These are phyloP conservation scores for Urocolius indicus DNA, from an alignment of 2,113 vertebrate genomes.

Conservation along the genomic window DNA sequence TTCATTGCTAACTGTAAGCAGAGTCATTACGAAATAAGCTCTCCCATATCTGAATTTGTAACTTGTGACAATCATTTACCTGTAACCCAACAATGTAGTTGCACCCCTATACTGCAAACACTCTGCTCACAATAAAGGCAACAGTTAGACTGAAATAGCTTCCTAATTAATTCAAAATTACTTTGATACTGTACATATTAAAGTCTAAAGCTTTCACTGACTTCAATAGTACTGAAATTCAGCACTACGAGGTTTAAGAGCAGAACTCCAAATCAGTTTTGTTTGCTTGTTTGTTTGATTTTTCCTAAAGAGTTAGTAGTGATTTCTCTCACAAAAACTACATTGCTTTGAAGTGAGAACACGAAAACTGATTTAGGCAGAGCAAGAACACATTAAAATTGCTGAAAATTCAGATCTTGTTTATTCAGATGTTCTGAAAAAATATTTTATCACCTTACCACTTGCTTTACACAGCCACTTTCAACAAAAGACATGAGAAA, in stretches of 20 bases:
- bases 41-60: not conserved
- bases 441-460: not conserved
- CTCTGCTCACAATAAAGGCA: not conserved
- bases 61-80: not conserved
- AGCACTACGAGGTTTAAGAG: not conserved
- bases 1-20: not conserved
- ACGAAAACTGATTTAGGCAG: not conserved
- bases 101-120: not conserved
- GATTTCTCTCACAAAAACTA: slow-evolving; percentile 13
- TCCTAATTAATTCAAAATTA: not conserved
- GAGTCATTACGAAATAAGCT: not conserved
- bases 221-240: not conserved
- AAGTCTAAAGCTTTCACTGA: not conserved
- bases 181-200: not conserved
- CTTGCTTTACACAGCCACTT: not conserved
- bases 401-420: not conserved
- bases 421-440: not conserved
- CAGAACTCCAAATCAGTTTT: not conserved
- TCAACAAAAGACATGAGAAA: not conserved
- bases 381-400: not conserved
- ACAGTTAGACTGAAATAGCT: not conserved
- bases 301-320: not conserved
- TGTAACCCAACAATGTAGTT: not conserved
- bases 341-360: not conserved
- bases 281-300: not conserved